Evolutionary conservation across 2,797 vertebrate species (phyloP), one percentile per base, ranked within the genome.

Genomic region (Siniperca scherzeri): DNA sequence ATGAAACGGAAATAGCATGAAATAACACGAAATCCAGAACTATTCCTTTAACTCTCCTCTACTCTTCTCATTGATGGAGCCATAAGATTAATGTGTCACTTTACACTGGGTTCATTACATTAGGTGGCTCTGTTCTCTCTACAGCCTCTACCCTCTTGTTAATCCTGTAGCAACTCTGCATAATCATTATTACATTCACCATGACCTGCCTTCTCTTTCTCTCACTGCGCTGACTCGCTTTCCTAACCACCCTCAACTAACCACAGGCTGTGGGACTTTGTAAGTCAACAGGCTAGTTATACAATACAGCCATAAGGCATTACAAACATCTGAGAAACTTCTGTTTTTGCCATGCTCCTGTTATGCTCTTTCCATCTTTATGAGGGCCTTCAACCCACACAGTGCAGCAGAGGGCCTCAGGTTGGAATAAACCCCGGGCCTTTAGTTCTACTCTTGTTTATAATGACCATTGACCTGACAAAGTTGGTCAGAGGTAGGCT

Each of bases 101-200:
- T 65, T 55, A 60, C 72, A 33, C 71, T 11, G 56, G 52, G 55
- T 78, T 86, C 72, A 84, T 89, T 67, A 81, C 70, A 86, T 61
- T 44, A 74, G 16, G 53, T 46, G 77, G 78, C 79, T 81, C 55
- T 80, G 56, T 62, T 76, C 62, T 77, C 53, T 42, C 14, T 42
- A 12, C 57, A 44, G 73, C 62, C 48, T 78, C 56, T 61, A 55
- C 76, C 71, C 44, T 79, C 70, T 74, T 61, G 67, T 80, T 80
- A 80, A 87, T 91, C 84, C 77, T 82, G 74, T 5, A 70, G 52
- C 57, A 84, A 72, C 76, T 73, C 77, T 79, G 75, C 53, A 77
- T 72, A 80, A 69, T 81, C 56, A 79, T 78, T 36, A 76, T 82
- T 68, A 60, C 33, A 53, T 50, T 83, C 59, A 68, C 57, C 2